Evolutionary conservation across 2,113 vertebrate species (phyloP).

Genomic region (Tyrannus savana): DNA sequence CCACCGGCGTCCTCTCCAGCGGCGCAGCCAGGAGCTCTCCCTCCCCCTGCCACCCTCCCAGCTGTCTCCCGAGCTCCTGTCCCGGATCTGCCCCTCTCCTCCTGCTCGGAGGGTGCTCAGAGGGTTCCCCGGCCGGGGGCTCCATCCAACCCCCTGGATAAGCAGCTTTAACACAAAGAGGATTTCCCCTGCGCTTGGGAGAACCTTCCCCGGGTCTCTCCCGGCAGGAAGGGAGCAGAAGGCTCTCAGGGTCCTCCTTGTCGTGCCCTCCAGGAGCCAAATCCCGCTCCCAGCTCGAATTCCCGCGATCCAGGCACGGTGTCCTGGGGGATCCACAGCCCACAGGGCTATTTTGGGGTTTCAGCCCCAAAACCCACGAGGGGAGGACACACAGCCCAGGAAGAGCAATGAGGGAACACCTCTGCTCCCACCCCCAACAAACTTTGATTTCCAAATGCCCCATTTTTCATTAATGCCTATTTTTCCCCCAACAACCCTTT

Average conservation of each 20-base stretch:
- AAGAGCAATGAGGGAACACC: not conserved
- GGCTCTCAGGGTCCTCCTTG: not conserved
- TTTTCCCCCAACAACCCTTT: not conserved
- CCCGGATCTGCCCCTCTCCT: not conserved
- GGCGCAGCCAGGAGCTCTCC: not conserved
- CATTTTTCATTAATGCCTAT: not conserved
- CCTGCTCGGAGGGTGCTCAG: not conserved
- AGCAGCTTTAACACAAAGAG: slow-evolving; percentile 30
- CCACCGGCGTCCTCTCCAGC: fast-evolving
- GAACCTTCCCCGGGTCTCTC: not conserved
- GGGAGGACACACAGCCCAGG: fast-evolving
- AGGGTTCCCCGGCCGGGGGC: fast-evolving
- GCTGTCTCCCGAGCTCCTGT: not conserved
- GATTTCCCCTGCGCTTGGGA: not conserved
- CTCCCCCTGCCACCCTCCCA: fast-evolving
- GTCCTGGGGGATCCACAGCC: fast-evolving
- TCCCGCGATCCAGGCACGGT: fast-evolving
- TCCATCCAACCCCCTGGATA: not conserved
- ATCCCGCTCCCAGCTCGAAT: fast-evolving
- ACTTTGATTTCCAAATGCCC: not conserved
- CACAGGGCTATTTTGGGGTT: not conserved
- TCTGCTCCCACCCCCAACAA: not conserved
- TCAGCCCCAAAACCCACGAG: not conserved
- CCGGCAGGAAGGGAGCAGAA: not conserved
- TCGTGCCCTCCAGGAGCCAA: not conserved